Evolutionary conservation across 2,888 invertebrate genomes (phyloP), one percentile per base, ranked within the genome.

Genomic region (Rhagophthalmus giganteus): DNA sequence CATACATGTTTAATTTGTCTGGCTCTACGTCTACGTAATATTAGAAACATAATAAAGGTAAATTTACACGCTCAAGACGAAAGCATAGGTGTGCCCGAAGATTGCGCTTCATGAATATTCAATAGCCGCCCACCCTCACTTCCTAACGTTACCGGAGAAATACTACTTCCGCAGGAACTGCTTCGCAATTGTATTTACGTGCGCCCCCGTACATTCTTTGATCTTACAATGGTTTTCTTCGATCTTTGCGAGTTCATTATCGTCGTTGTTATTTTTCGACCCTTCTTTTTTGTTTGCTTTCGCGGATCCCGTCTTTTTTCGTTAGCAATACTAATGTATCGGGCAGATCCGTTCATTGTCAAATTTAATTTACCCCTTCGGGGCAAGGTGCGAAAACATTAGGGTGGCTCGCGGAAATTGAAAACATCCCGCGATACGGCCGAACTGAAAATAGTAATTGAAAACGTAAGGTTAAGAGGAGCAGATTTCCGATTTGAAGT

Each of bases 61-160:
- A 32, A 32, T 32, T 32, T 32, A 32, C 31, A 41, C 30, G 16
- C 30, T 9, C 9, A 14, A 15, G 14, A 11, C 32, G 15, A 38
- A 26, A 25, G n/a, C 32, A 10, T 31, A 38, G 31, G 40, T 38
- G 37, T 30, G 14, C 30, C 33, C 9, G 27, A 47, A 41, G 41
- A 41, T 31, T 40, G 46, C 20, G 34, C 39, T 15, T 40, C 32
- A 46, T 53, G 52, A 46, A 53, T 53, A 53, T 53, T 53, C 38
- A 52, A 34, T 39, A 32, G 24, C 16, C 25, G 16, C 33, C 42
- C 42, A 32, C 52, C 46, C 41, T 47, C 37, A 32, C 46, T 53
- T 53, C 41, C 47, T 16, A 52, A 24, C 46, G 37, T 46, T 41
- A 46, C 24, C 34, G 24, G 37, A 41, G 47, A 47, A 53, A 41